These are phyloP conservation scores for Carabus problematicus DNA, from an alignment of 2,888 invertebrate species.

Conservation along the genomic window DNA sequence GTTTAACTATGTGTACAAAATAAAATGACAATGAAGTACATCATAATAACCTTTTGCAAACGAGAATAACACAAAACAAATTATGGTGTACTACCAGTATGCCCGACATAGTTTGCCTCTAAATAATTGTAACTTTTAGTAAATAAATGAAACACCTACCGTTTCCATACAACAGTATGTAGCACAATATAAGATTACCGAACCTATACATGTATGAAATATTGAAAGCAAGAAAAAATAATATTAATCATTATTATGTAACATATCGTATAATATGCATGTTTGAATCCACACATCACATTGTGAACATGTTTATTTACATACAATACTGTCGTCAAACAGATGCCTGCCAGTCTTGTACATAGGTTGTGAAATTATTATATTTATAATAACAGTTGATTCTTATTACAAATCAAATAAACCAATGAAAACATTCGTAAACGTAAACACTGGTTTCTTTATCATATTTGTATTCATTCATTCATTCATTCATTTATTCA, in stretches of 20 bases:
- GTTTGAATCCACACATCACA: slow-evolving; percentile 15
- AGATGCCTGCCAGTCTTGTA: slow-evolving; percentile 37
- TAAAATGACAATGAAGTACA: slow-evolving; percentile 1
- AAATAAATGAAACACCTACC: too few species aligned
- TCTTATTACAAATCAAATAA: not conserved
- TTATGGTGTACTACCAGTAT: slow-evolving; percentile 22
- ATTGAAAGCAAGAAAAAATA: too few species aligned
- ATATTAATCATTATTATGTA: not conserved
- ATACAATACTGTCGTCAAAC: too few species aligned
- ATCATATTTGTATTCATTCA: too few species aligned
- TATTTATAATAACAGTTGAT: not conserved
- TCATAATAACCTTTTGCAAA: not conserved
- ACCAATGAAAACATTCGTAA: too few species aligned
- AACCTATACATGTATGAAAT: too few species aligned
- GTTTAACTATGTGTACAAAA: slow-evolving; percentile 30
- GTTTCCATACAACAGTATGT: too few species aligned
- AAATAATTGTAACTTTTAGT: too few species aligned
- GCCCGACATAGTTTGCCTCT: not conserved
- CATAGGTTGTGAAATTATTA: slow-evolving; percentile 37
- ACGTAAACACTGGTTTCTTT: too few species aligned
- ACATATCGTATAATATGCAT: slow-evolving; percentile 35
- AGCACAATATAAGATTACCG: too few species aligned
- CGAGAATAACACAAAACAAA: not conserved
- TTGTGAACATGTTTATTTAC: not conserved
- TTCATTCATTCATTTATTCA: too few species aligned